Evolutionary conservation across 2,113 vertebrate species (phyloP).

Genomic region (Apeltes quadracus): DNA sequence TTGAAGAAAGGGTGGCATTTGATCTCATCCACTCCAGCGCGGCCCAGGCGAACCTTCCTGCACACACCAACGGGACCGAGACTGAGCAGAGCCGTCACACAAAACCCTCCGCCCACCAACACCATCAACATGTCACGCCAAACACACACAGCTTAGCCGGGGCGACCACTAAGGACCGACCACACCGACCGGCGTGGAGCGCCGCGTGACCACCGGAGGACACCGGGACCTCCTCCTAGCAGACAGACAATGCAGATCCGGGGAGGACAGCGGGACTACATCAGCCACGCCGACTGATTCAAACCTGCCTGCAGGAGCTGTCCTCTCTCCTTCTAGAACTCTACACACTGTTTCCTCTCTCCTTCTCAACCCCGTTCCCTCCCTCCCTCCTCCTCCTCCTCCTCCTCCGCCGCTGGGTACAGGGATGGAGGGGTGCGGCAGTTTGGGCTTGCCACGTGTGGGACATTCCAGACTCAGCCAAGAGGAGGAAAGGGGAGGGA

Average conservation of each 20-base stretch:
- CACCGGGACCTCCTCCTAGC: slow-evolving; percentile 28
- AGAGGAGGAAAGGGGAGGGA: slow-evolving; percentile 60
- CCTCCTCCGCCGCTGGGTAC: slow-evolving; percentile 56
- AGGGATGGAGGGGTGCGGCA: slow-evolving; percentile 72
- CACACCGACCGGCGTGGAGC: slow-evolving; percentile 56
- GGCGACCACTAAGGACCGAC: slow-evolving; percentile 48
- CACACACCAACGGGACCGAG: slow-evolving; percentile 67
- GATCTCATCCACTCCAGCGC: slow-evolving; percentile 93
- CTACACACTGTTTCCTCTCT: slow-evolving; percentile 13
- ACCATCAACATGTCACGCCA: slow-evolving; percentile 56
- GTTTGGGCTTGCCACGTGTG: slow-evolving; percentile 80
- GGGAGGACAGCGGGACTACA: slow-evolving; percentile 21
- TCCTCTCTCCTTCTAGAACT: slow-evolving; percentile 16
- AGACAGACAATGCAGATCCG: slow-evolving; percentile 28
- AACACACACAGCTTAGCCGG: slow-evolving; percentile 36
- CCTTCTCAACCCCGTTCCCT: slow-evolving; percentile 16
- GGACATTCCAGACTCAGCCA: slow-evolving; percentile 78
- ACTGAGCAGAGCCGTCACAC: slow-evolving; percentile 37
- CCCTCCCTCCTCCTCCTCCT: slow-evolving; percentile 35
- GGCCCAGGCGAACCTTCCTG: slow-evolving; percentile 94
- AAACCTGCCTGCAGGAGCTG: background rate
- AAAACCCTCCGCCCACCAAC: slow-evolving; percentile 54
- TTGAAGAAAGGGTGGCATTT: slow-evolving; percentile 95
- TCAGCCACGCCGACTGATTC: slow-evolving; percentile 27
- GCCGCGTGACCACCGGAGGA: slow-evolving; percentile 54